These are phyloP conservation scores for Accipiter cooperii DNA, from an alignment of 2,113 vertebrate genomes.

Conservation along the genomic window DNA sequence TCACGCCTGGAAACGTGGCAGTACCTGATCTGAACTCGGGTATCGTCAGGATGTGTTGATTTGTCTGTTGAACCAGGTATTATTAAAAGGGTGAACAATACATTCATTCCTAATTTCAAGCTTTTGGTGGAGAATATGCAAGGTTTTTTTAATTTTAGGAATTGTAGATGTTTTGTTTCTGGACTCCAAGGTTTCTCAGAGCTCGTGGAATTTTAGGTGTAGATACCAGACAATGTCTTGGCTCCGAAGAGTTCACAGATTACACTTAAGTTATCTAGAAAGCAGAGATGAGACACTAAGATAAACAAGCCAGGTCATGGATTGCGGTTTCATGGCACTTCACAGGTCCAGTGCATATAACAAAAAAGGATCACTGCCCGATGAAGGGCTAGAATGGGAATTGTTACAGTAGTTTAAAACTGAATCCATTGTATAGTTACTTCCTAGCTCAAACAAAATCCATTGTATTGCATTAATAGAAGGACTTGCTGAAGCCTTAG, in stretches of 20 bases:
- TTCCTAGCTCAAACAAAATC: too few species aligned
- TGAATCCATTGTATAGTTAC: too few species aligned
- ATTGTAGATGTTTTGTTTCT: not conserved
- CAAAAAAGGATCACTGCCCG: not conserved
- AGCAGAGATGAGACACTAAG: not conserved
- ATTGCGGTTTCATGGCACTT: not conserved
- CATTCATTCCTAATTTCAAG: not conserved
- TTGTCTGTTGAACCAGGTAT: not conserved
- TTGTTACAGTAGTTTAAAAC: too few species aligned
- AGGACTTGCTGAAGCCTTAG: too few species aligned
- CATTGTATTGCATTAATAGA: too few species aligned
- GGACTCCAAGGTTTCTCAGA: not conserved
- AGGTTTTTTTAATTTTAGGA: not conserved
- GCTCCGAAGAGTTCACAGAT: not conserved
- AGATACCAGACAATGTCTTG: not conserved
- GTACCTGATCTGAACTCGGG: rapidly evolving
- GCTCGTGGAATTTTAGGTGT: not conserved
- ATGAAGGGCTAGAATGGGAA: not conserved
- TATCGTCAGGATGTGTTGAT: not conserved
- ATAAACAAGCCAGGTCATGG: not conserved
- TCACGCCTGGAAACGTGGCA: not conserved
- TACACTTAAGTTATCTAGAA: not conserved
- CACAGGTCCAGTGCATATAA: not conserved
- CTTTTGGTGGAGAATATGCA: not conserved
- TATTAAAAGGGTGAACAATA: not conserved